Evolutionary conservation across 2,888 invertebrate species (phyloP).

Genomic region (Luperina nickerlii): DNA sequence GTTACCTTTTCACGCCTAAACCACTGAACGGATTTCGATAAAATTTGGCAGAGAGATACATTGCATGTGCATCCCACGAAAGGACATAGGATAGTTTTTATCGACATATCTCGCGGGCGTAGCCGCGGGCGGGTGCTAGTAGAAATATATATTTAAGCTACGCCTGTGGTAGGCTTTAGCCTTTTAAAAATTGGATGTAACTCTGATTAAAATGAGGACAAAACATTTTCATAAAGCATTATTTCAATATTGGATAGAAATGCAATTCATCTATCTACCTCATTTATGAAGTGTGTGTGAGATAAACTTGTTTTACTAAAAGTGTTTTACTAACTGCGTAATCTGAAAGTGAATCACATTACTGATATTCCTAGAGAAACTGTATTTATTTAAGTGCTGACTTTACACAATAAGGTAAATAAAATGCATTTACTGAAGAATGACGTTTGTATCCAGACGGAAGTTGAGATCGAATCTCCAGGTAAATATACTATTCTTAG

Average conservation of each 20-base stretch:
- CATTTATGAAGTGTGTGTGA: neutral
- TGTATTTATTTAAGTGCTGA: neutral
- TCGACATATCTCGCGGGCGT: too few relatives aligned
- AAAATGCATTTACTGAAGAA: slow-evolving; percentile 40
- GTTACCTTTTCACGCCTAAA: too few relatives aligned
- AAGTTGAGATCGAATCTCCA: slow-evolving; percentile 11
- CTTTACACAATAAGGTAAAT: neutral
- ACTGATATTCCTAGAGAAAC: neutral
- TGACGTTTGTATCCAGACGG: neutral
- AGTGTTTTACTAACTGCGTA: neutral
- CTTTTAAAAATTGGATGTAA: neutral
- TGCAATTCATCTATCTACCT: neutral
- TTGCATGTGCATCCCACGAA: too few relatives aligned
- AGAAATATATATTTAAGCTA: too few relatives aligned
- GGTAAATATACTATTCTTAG: slow-evolving; percentile 26
- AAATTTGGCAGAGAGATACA: too few relatives aligned
- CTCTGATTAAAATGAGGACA: neutral
- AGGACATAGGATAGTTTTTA: too few relatives aligned
- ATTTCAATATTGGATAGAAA: neutral
- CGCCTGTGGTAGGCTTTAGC: neutral
- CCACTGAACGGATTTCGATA: too few relatives aligned
- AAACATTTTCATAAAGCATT: neutral
- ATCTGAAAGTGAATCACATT: slow-evolving; percentile 4
- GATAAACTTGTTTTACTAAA: neutral
- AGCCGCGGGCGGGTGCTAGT: too few relatives aligned